phyloP scores from a whole-genome alignment of 2,113 vertebrate genomes.

The Hyaena hyaena region DNA sequence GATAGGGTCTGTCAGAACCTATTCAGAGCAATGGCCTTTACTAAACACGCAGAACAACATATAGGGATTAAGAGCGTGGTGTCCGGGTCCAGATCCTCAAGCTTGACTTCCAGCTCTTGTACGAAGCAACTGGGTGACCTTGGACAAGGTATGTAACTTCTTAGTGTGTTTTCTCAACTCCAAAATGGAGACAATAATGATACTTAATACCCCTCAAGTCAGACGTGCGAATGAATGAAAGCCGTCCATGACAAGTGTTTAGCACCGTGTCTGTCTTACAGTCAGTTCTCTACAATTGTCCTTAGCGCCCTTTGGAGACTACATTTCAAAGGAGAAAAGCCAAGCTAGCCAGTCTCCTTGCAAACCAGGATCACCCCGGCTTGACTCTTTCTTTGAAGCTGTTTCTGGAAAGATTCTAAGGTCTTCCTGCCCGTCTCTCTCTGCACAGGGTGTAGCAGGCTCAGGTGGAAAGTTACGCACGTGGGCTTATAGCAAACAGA shows the following conservation, averaged over 20 bases:
- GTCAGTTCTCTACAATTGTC: background rate
- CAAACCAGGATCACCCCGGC: background rate
- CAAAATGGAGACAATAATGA: background rate
- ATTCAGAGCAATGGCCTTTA: background rate
- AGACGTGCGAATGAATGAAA: background rate
- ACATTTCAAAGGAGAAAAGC: background rate
- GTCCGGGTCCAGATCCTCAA: background rate
- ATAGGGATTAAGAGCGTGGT: background rate
- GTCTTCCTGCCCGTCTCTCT: background rate
- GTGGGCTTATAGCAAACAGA: background rate
- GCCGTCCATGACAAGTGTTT: background rate
- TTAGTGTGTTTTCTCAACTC: background rate
- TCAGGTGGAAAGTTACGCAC: background rate
- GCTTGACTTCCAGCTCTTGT: background rate
- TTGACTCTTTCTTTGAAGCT: background rate
- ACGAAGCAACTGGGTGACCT: background rate
- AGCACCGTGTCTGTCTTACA: background rate
- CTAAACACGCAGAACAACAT: background rate
- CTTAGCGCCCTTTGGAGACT: background rate
- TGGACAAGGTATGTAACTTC: background rate
- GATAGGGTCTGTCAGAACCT: background rate
- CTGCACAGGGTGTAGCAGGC: background rate
- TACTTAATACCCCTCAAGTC: background rate
- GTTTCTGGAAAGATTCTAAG: background rate
- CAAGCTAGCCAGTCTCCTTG: background rate